Base-by-base conservation (phyloP, 1,140 invertebrate species). In the Drosophila bipectinata region DNA sequence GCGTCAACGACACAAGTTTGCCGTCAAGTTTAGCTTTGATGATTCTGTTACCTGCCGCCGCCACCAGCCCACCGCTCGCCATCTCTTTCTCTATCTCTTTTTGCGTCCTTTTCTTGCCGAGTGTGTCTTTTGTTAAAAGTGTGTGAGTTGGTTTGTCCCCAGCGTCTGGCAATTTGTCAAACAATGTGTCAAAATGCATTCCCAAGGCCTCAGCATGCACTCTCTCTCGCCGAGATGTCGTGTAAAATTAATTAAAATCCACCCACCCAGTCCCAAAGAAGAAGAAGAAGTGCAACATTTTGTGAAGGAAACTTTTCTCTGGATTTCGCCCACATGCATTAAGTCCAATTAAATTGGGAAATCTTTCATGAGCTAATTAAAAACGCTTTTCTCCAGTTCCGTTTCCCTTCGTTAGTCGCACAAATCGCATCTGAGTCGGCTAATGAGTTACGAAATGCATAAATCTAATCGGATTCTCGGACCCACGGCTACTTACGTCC, bases 161-260 rank as follows among this genome's bases (percentile, higher is more conserved):
- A 37, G 68, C 61, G 73, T 71, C 77, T 74, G 68, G 77, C 79
- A 88, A 89, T 88, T 88, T 88, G 84, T 88, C 84, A 88, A 88
- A 88, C 84, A 88, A 88, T 89, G 84, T 88, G 84, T 84, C 84
- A 89, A 71, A 87, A 77, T 84, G 76, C 72, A 79, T 54, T 54
- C 71, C 61, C 56, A 54, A 52, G 49, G 69, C 47, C 52, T 55
- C 44, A 1, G 41, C 28, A 32, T 9, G 2, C 21, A 5, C 69
- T 41, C n/a, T 12, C 21, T 12, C 21, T 12, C 45, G 5, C n/a
- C 10, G 14, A 41, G 14, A 45, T 54, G 60, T 56, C 62, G 47
- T 81, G 75, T 79, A 80, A 69, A 77, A 89, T 89, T 84, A 88
- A 88, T 88, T 89, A 88, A 88, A 80, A 67, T 39, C 63, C 63